Evolutionary conservation across 1,140 invertebrate genomes (phyloP).

Genomic region (Acromyrmex charruanus): DNA sequence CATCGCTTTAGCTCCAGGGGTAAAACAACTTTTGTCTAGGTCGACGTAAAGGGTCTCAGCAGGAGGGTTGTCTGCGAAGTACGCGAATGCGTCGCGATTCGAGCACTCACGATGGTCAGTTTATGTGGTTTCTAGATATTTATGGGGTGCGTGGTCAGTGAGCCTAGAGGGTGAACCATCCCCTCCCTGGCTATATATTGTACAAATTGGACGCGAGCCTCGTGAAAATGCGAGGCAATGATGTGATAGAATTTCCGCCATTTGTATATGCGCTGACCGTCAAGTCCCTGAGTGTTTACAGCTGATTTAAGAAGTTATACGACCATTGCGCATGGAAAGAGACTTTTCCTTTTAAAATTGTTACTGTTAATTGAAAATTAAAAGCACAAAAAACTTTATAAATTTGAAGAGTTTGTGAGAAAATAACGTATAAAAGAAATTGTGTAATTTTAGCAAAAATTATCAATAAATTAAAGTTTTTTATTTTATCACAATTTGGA

Average conservation of each 20-base stretch:
- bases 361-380: no score
- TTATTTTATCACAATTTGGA: no score
- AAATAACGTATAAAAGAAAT: no score
- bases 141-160: constrained; percentile 70
- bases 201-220: constrained; percentile 78
- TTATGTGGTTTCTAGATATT: constrained; percentile 78
- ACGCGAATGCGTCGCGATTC: constrained; percentile 36
- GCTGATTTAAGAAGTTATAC: constrained; percentile 25
- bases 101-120: constrained; percentile 76
- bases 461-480: no score
- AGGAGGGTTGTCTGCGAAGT: constrained; percentile 55
- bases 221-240: constrained; percentile 75
- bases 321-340: no score
- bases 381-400: no score
- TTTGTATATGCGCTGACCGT: constrained; percentile 24
- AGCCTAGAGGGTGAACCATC: constrained; percentile 42
- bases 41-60: neutral
- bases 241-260: constrained; percentile 74
- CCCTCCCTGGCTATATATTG: constrained; percentile 70
- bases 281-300: constrained; percentile 25
- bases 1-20: constrained; percentile 42
- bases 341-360: no score
- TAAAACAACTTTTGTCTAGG: constrained; percentile 72
- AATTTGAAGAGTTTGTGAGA: no score
- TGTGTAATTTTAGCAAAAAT: no score